Conservation (phyloP, 2,888 invertebrate species). For the Fragum whitleyi region DNA sequence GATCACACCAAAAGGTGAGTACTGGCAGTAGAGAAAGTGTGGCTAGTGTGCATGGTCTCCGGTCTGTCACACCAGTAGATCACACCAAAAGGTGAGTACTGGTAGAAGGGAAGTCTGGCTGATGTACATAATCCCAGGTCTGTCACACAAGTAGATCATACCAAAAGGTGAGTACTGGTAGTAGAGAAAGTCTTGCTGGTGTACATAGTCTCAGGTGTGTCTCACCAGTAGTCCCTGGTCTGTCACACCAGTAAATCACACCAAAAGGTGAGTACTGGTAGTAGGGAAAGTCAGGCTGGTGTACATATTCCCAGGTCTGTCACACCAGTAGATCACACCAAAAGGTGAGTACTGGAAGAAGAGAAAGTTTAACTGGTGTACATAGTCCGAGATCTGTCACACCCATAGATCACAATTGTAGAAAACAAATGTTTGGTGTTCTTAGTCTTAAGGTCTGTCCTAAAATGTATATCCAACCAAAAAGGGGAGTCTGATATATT, state of each 20-base stretch:
- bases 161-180: slow-evolving; percentile 80
- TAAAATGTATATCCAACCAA: too few species aligned
- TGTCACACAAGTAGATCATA: slow-evolving; percentile 78
- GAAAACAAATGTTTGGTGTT: too few species aligned
- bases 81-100: slow-evolving; percentile 75
- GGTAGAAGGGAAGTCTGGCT: slow-evolving; percentile 82
- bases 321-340: slow-evolving; percentile 78
- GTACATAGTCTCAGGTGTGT: slow-evolving; percentile 75
- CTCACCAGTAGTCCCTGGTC: too few species aligned
- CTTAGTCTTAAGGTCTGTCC: too few species aligned
- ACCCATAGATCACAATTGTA: too few species aligned
- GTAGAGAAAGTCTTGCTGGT: slow-evolving; percentile 80
- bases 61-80: slow-evolving; percentile 80
- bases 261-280: slow-evolving; percentile 80
- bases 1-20: slow-evolving; percentile 73
- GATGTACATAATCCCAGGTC: slow-evolving; percentile 76
- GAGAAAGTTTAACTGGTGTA: slow-evolving; percentile 80
- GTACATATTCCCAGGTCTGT: slow-evolving; percentile 75
- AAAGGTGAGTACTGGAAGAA: slow-evolving; percentile 80
- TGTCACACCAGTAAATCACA: slow-evolving; percentile 78
- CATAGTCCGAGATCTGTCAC: slow-evolving; percentile 78
- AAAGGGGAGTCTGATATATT: too few species aligned
- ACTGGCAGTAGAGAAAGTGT: slow-evolving; percentile 83
- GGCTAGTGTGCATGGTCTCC: slow-evolving; percentile 71
- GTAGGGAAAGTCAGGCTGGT: slow-evolving; percentile 79